Evolutionary conservation across 2,113 vertebrate species (phyloP).

Genomic region (Gobiocypris rarus): DNA sequence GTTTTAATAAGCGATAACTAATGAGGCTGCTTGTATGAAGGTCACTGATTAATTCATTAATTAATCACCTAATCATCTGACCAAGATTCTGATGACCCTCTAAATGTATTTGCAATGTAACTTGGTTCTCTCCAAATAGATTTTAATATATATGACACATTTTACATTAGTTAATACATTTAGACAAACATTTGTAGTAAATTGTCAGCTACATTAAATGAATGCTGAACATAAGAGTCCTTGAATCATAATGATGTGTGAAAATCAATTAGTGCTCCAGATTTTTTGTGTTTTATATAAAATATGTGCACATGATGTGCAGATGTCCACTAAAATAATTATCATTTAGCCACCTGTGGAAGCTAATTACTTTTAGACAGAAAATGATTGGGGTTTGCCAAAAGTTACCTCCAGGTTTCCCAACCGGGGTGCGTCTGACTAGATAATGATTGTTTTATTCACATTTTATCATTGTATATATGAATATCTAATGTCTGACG

Average conservation of each 20-base stretch:
- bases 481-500: too few species aligned
- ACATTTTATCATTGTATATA: too few species aligned
- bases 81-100: background rate
- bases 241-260: slow-evolving; percentile 17
- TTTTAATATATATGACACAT: background rate
- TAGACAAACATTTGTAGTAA: background rate
- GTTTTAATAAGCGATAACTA: slow-evolving; percentile 19
- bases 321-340: slow-evolving; percentile 1
- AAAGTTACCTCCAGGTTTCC: background rate
- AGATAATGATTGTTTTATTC: too few species aligned
- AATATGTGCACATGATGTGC: background rate
- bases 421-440: too few species aligned
- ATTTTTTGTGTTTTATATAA: background rate
- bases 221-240: slow-evolving; percentile 19
- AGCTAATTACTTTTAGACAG: background rate
- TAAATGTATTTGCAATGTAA: background rate
- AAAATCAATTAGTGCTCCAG: slow-evolving; percentile 26
- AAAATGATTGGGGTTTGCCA: background rate
- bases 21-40: slow-evolving; percentile 13
- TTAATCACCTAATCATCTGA: background rate
- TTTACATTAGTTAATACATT: background rate
- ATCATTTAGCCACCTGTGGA: slow-evolving; percentile 5
- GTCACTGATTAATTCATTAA: slow-evolving; percentile 11
- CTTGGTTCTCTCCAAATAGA: background rate
- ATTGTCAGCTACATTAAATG: background rate